Evolutionary conservation across 2,888 invertebrate species (phyloP).

Genomic region (Chesias legatella): DNA sequence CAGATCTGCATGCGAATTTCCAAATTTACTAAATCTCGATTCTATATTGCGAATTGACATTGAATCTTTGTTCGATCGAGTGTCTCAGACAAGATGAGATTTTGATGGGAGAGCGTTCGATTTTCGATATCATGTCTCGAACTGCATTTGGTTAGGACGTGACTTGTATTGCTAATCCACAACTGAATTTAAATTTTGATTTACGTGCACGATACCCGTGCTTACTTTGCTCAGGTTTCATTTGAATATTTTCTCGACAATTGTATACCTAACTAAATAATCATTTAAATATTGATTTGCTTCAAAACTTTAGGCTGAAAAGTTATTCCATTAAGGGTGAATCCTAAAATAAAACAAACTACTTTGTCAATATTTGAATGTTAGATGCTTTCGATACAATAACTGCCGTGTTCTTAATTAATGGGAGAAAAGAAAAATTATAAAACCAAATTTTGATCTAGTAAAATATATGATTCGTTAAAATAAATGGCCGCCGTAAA

Average conservation of each 20-base stretch:
- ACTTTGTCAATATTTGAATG: too few relatives aligned
- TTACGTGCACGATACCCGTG: conserved; percentile 16
- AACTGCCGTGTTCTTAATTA: too few relatives aligned
- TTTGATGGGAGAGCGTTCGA: conserved; percentile 51
- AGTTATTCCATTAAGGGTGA: too few relatives aligned
- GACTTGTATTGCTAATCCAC: conserved; percentile 39
- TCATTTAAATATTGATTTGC: too few relatives aligned
- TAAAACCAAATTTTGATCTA: too few relatives aligned
- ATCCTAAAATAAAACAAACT: too few relatives aligned
- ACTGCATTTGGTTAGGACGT: conserved; percentile 51
- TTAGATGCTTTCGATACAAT: too few relatives aligned
- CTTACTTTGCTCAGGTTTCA: conserved; percentile 11
- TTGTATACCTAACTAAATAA: too few relatives aligned
- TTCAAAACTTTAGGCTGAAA: too few relatives aligned
- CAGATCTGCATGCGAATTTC: conserved; percentile 68
- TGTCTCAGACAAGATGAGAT: conserved; percentile 47
- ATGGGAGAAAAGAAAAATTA: too few relatives aligned
- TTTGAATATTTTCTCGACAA: not conserved
- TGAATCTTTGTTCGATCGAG: conserved; percentile 45
- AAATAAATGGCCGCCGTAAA: too few relatives aligned
- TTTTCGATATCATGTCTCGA: conserved; percentile 44
- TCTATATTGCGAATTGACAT: conserved; percentile 55
- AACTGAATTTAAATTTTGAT: conserved; percentile 21
- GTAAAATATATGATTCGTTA: too few relatives aligned
- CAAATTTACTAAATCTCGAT: conserved; percentile 62